phyloP scores from a whole-genome alignment of 2,888 invertebrate species.

The Syrphus vitripennis region DNA sequence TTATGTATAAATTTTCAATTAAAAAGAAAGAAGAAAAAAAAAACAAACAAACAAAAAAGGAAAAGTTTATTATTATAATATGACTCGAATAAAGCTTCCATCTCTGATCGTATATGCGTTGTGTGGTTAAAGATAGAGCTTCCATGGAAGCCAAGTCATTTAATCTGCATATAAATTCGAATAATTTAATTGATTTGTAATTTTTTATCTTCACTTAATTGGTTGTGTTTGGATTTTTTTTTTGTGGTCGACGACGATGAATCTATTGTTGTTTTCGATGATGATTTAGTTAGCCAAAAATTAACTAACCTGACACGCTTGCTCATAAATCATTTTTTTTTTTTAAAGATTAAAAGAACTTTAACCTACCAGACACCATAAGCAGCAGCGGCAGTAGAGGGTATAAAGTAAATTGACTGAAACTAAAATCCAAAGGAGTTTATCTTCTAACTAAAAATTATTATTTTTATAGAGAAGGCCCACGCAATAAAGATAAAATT shows the following conservation, averaged over 20 bases:
- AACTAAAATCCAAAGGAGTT: constrained; percentile 1
- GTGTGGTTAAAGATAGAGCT: neutral
- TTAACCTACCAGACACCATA: neutral
- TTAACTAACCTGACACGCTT: constrained; percentile 13
- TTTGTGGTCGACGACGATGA: neutral
- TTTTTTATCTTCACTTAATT: constrained; percentile 41
- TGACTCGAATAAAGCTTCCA: constrained; percentile 21
- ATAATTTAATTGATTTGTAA: constrained; percentile 57
- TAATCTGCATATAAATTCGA: constrained; percentile 62
- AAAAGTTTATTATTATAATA: too few relatives aligned
- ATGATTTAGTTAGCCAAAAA: neutral
- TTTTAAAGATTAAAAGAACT: constrained; percentile 11
- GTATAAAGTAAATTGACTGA: neutral
- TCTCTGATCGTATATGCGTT: neutral
- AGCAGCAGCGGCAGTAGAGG: neutral
- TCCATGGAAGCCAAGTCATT: constrained; percentile 54
- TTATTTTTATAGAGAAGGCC: constrained; percentile 7
- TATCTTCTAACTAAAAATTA: constrained; percentile 7
- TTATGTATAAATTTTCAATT: constrained; percentile 33
- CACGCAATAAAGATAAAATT: constrained; percentile 49
- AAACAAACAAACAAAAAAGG: neutral
- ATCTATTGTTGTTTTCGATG: neutral
- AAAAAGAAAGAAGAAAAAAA: neutral
- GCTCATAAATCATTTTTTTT: constrained; percentile 19
- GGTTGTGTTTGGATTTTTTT: neutral